Evolutionary conservation across 2,797 vertebrate genomes (phyloP), one percentile per base, ranked within the genome.

Genomic region (Artibeus lituratus): DNA sequence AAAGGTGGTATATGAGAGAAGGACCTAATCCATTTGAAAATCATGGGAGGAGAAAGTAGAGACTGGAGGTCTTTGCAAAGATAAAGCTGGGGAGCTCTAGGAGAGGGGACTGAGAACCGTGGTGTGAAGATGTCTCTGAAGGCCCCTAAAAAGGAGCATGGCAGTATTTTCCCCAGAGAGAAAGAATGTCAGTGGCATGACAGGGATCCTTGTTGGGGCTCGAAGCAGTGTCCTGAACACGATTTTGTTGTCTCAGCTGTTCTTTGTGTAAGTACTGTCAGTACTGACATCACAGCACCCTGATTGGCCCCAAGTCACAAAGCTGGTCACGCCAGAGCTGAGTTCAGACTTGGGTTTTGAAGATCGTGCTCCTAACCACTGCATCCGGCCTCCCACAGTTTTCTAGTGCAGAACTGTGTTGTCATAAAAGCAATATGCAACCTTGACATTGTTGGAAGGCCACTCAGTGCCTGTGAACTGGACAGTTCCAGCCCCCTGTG

Each of bases 321-420:
- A 14, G 44, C 55, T n/a, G 0, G 35, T 42, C 7, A 1, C 10
- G 19, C 35, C 3, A 4, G 42, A 57, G 32, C 81, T 26, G 21
- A 67, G 37, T 37, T 14, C 59, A 44, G 2, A 32, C 24, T 55
- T 69, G 3, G n/a, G 5, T 10, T 15, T 6, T 10, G 5, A 29
- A 37, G 83, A 24, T 26, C 3, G 10, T 1, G 53, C 39, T 42
- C 39, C 39, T 10, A 1, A 7, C 21, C n/a, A 2, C 53, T 7
- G 29, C 22, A 0, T n/a, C 1, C 62, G 0, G 2, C 29, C 73
- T 70, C 5, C 42, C 9, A 1, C 21, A 2, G 7, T 42, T 26
- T 5, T 1, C 24, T 19, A 32, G 35, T 37, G 21, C 35, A 44
- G 81, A 18, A 29, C 3, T 15, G 15, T 1, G 8, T 14, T 7